Conservation (phyloP, 2,797 vertebrate species). For the Gastrophryne carolinensis region DNA sequence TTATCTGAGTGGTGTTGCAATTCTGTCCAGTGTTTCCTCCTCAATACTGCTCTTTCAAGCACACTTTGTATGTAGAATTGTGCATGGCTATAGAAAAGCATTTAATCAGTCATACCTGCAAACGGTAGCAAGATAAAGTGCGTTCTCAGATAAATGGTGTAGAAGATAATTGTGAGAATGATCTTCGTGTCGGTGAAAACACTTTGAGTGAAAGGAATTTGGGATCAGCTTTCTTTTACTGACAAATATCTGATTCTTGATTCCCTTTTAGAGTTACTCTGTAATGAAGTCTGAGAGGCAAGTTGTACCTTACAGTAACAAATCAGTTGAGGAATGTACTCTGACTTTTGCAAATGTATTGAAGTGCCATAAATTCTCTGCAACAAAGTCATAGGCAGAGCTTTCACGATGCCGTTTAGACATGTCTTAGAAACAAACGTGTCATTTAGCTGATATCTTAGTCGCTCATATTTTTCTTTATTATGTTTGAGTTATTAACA, state of each 20-base stretch:
- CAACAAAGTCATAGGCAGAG: constrained; percentile 71
- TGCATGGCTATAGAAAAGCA: background rate
- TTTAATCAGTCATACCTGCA: constrained; percentile 9
- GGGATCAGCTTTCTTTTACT: constrained; percentile 34
- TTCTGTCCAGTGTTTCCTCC: background rate
- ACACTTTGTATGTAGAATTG: background rate
- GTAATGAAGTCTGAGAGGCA: constrained; percentile 66
- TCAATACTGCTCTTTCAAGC: background rate
- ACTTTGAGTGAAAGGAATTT: constrained; percentile 32
- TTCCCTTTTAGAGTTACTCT: constrained; percentile 45
- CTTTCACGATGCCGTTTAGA: constrained; percentile 81
- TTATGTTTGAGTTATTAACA: constrained; percentile 72
- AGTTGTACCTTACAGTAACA: constrained; percentile 73
- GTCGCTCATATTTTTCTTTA: constrained; percentile 70
- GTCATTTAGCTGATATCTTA: constrained; percentile 66
- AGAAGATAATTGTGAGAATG: constrained; percentile 30
- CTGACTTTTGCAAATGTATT: constrained; percentile 81
- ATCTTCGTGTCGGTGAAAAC: constrained; percentile 2
- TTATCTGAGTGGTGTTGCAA: constrained; percentile 2
- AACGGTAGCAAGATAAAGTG: constrained; percentile 1
- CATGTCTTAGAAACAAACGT: constrained; percentile 82
- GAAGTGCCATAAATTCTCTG: constrained; percentile 80
- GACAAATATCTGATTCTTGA: constrained; percentile 41
- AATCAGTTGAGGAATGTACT: constrained; percentile 80
- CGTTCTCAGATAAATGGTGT: constrained; percentile 1